Evolutionary conservation across 1,140 invertebrate genomes (phyloP).

Genomic region (Heliconius hewitsoni): DNA sequence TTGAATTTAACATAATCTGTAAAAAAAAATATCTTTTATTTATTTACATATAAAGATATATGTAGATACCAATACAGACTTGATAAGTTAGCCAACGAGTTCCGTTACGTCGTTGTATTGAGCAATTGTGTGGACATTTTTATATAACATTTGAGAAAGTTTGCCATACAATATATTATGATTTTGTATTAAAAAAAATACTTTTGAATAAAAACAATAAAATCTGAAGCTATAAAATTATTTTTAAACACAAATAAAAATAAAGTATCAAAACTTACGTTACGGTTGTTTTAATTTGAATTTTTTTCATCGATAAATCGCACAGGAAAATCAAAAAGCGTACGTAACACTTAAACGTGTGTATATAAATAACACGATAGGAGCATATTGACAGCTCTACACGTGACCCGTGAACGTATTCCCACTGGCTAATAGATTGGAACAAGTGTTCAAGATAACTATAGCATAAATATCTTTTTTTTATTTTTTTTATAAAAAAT

Average conservation of each 20-base stretch:
- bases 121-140: neutral
- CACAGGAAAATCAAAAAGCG: neutral
- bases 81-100: neutral
- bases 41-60: neutral
- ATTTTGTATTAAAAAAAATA: too few relatives aligned
- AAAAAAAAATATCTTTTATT: neutral
- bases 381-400: neutral
- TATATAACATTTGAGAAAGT: conserved; percentile 9
- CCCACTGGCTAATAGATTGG: neutral
- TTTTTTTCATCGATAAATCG: neutral
- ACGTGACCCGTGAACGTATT: neutral
- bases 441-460: conserved; percentile 2
- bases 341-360: neutral
- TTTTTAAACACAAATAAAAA: neutral
- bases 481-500: neutral
- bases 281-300: neutral
- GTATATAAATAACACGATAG: conserved; percentile 15
- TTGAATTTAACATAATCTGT: conserved; percentile 13
- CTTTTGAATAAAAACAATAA: neutral
- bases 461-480: neutral
- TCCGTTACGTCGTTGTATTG: neutral
- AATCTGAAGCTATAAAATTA: too few relatives aligned
- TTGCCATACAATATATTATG: neutral
- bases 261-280: neutral
- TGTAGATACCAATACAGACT: neutral